Base-by-base conservation (phyloP, 2,113 vertebrate genomes). In the Arizona elegans region DNA sequence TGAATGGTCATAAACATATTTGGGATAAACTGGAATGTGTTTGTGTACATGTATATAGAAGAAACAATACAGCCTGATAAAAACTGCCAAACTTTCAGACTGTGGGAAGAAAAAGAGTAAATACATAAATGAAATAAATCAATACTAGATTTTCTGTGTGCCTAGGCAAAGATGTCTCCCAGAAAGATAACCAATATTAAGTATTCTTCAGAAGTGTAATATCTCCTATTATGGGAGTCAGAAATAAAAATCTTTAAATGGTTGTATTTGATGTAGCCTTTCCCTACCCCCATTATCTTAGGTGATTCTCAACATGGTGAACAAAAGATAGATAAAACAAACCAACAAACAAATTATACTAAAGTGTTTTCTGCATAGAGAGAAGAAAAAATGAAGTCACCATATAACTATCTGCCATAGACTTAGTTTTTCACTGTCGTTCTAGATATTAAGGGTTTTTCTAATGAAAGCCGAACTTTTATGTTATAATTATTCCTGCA, bases 301-400 rank as follows among this genome's bases (percentile, higher is more conserved):
- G 97, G 97, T 97, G 96, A 97, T 96, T 97, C 95, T 96, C 95
- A 92, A 94, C 96, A 97, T 95, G 97, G 96, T 89, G 52, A 96
- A 95, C 87, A 95, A 97, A 93, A 94, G 95, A 95, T 97, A 95
- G 95, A 97, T 97, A 97, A 98, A 98, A 97, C 95, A 97, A 96
- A 95, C 70, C 70, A 81, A 38, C 70, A 29, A 97, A 94, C 96
- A 97, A 96, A 93, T 97, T 95, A 96, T 95, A 97, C 96, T 94
- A 96, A 97, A 96, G 94, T 17, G 91, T 96, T 97, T 97, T 91
- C 95, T 50, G 90, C 33, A 58, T 3, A 97, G 5, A 96, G 6
- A 87, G 91, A 96, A 92, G 91, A 92, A 87, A 96, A 85, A 94
- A 93, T 33, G 58, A 75, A 94, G 87, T 95, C n/a, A 62, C 8